A percentile compares a stretch with the other conserved stretches of the same genome.
Evolutionary conservation across 2,113 vertebrate species (phyloP).

Genomic region (Gymnarchus niloticus): DNA sequence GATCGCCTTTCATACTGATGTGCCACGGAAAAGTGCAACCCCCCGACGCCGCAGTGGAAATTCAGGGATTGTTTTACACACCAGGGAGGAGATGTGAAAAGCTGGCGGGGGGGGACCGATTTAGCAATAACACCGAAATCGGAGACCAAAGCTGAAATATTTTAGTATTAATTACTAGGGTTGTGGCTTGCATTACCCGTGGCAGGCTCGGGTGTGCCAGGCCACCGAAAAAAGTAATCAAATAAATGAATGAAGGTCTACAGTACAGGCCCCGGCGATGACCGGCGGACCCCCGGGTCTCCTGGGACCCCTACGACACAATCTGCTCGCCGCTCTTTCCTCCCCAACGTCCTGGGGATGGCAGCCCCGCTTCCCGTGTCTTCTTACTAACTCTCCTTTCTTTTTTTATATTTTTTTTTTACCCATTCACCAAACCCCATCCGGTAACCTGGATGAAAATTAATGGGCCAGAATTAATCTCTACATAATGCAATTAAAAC

Average conservation of each 20-base stretch:
- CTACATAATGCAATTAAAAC: conserved; percentile 67
- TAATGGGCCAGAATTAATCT: conserved; percentile 68
- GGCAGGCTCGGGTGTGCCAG: conserved; percentile 35
- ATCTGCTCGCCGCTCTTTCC: conserved; percentile 14
- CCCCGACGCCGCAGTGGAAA: conserved; percentile 59
- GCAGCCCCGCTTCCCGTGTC: conserved; percentile 22
- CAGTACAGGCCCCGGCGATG: background rate
- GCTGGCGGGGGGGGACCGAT: conserved; percentile 55
- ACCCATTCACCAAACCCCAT: conserved; percentile 8
- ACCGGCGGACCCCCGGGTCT: background rate
- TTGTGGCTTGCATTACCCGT: conserved; percentile 51
- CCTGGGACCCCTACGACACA: too few relatives aligned
- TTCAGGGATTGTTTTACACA: conserved; percentile 69
- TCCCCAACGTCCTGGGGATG: background rate
- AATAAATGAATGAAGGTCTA: conserved; percentile 28
- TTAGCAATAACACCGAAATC: conserved; percentile 69
- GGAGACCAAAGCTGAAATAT: conserved; percentile 68
- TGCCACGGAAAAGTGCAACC: conserved; percentile 48
- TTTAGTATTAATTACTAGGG: conserved; percentile 68
- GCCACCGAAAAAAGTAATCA: conserved; percentile 48
- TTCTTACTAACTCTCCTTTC: conserved; percentile 42
- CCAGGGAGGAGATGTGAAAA: conserved; percentile 62
- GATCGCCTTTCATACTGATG: conserved; percentile 59
- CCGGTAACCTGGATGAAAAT: conserved; percentile 60
- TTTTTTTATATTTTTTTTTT: conserved; percentile 29